Evolutionary conservation across 2,888 invertebrate species (phyloP), one percentile per base, ranked within the genome.

Genomic region (Pseudanteris insignis): DNA sequence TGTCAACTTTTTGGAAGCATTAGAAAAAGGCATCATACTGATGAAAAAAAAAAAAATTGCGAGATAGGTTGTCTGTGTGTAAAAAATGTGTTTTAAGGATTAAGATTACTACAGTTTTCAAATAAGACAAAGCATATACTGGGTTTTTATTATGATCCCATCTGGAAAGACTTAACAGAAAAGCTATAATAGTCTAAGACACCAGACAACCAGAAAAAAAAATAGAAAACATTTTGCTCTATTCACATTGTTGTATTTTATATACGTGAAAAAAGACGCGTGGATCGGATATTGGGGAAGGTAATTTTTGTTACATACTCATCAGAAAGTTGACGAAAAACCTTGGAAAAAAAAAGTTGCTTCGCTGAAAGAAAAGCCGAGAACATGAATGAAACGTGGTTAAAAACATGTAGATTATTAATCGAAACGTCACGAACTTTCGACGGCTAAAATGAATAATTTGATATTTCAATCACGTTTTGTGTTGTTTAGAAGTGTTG

Each of bases 121-220:
- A 48, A 38, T 29, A 28, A 34, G 28, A 41, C 51, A 41, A 50
- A 50, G 28, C n/a, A n/a, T 18, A 2, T 18, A 18, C 34, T 40
- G 40, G 40, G 24, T n/a, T 33, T 34, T 44, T 54, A 46, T 54
- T 38, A 26, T 28, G 33, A 46, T 37, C 44, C 67, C 76, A 76
- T 75, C 75, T 76, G 75, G 75, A 75, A 75, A 59, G 74, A 72
- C 74, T 76, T 75, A 74, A 67, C 70, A 69, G 62, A 26, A 44
- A 41, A 50, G 30, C 36, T 29, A 34, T 15, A 38, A 51, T 26
- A 24, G 41, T 11, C 37, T 24, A 12, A 29, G 12, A 43, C 36
- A 43, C 11, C 25, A 37, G 28, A 33, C 15, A 9, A 29, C 32
- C 25, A 29, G 24, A 25, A 25, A 25, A 30, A 30, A 47, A 32